Percentiles rank a stretch among this genome's conserved stretches.
Conservation (phyloP, 2,113 vertebrate genomes). For the Philantomba maxwellii region DNA sequence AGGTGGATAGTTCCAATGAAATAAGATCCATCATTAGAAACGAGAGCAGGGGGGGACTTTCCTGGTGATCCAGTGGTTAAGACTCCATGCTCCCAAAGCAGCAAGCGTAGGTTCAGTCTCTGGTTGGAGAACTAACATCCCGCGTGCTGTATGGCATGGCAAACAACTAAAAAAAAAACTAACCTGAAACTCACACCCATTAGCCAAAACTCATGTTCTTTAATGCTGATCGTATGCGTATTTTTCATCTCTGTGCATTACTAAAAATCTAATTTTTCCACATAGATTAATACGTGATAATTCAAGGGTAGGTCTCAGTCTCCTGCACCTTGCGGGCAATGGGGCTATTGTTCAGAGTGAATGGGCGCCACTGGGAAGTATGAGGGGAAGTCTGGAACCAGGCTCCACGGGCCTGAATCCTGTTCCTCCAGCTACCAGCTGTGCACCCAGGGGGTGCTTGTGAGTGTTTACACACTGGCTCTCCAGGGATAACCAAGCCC, state of each 20-base stretch:
- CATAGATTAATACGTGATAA: background rate
- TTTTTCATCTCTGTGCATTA: background rate
- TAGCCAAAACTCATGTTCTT: background rate
- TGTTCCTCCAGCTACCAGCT: background rate
- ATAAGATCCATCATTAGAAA: background rate
- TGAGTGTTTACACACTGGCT: background rate
- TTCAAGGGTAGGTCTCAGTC: background rate
- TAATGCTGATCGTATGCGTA: background rate
- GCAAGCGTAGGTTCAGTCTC: background rate
- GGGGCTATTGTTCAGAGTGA: background rate
- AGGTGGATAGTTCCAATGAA: background rate
- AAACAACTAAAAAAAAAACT: background rate
- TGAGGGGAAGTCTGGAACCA: background rate
- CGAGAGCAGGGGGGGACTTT: fast-evolving
- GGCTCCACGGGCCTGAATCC: background rate
- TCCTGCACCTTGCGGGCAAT: background rate
- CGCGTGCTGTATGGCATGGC: fast-evolving
- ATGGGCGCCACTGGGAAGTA: fast-evolving
- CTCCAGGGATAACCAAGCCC: background rate
- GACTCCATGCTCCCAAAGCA: background rate
- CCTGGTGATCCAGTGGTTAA: background rate
- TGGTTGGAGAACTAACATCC: background rate
- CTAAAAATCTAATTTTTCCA: background rate
- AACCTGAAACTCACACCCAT: background rate
- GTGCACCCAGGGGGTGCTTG: background rate